Evolutionary conservation across 2,113 vertebrate species (phyloP).

Genomic region (Bagarius yarrelli): DNA sequence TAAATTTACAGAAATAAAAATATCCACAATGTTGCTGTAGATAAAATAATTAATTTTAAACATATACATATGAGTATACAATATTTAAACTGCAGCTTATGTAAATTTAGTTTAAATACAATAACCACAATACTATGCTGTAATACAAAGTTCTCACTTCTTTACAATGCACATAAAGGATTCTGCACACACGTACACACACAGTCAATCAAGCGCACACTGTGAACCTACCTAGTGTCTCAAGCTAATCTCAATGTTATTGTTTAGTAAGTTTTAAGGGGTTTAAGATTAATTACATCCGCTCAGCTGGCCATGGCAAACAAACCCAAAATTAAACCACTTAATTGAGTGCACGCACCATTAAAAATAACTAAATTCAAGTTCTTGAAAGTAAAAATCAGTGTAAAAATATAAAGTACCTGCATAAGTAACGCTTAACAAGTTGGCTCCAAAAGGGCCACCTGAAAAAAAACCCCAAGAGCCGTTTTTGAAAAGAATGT

Average conservation of each 20-base stretch:
- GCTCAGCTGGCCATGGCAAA: constrained; percentile 26
- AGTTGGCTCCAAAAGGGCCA: constrained; percentile 33
- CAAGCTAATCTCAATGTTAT: constrained; percentile 47
- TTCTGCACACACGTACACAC: constrained; percentile 2
- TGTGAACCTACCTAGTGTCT: constrained; percentile 50
- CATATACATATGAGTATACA: constrained; percentile 52
- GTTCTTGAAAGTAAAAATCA: constrained; percentile 55
- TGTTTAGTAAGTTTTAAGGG: constrained; percentile 46
- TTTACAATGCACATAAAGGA: constrained; percentile 49
- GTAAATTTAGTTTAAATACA: constrained; percentile 71
- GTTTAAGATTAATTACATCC: constrained; percentile 20
- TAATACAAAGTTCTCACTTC: constrained; percentile 63
- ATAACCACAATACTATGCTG: constrained; percentile 70
- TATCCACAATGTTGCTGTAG: constrained; percentile 25
- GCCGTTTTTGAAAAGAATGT: constrained; percentile 35
- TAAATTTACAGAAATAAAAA: constrained; percentile 33
- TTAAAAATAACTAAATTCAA: constrained; percentile 51
- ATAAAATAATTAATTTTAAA: constrained; percentile 49
- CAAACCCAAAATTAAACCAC: constrained; percentile 23
- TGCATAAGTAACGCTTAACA: constrained; percentile 59
- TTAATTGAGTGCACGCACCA: background rate
- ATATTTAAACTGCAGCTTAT: constrained; percentile 65
- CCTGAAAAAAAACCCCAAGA: constrained; percentile 32
- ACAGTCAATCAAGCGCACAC: constrained; percentile 15
- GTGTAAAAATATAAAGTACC: constrained; percentile 64